A percentile compares a stretch with the other conserved stretches of the same genome.
Evolutionary conservation across 2,113 vertebrate species (phyloP).

Genomic region (Cairina moschata): DNA sequence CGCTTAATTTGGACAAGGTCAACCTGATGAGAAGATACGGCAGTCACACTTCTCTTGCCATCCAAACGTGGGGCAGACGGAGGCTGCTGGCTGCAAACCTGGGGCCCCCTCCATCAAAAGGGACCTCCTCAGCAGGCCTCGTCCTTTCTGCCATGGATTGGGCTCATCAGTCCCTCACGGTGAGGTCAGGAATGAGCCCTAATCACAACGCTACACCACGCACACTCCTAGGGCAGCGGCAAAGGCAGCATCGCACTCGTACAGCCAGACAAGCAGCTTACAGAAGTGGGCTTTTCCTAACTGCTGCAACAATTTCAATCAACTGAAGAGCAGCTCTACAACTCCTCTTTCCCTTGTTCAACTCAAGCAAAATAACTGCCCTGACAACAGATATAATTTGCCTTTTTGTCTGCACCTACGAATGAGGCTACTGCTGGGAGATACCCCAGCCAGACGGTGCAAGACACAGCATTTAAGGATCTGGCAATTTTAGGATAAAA

Average conservation of each 20-base stretch:
- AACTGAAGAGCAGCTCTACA: background rate
- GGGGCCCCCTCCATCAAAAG: background rate
- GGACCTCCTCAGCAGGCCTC: background rate
- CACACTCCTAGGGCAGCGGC: background rate
- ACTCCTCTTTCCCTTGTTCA: background rate
- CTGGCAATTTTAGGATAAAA: background rate
- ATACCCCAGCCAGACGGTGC: background rate
- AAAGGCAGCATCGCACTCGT: background rate
- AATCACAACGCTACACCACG: background rate
- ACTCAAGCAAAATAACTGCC: background rate
- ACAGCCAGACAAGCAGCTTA: background rate
- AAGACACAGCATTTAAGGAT: background rate
- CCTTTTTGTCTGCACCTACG: background rate
- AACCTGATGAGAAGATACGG: background rate
- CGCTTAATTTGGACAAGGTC: constrained; percentile 17
- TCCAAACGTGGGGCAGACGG: background rate
- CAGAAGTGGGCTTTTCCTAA: background rate
- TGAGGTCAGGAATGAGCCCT: background rate
- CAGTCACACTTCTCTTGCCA: background rate
- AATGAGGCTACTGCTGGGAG: background rate
- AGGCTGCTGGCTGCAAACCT: background rate
- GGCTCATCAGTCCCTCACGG: background rate
- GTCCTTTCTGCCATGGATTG: background rate
- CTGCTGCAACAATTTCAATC: background rate
- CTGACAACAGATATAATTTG: background rate